Evolutionary conservation across 2,113 vertebrate genomes (phyloP).

Genomic region (Psilopogon haemacephalus): DNA sequence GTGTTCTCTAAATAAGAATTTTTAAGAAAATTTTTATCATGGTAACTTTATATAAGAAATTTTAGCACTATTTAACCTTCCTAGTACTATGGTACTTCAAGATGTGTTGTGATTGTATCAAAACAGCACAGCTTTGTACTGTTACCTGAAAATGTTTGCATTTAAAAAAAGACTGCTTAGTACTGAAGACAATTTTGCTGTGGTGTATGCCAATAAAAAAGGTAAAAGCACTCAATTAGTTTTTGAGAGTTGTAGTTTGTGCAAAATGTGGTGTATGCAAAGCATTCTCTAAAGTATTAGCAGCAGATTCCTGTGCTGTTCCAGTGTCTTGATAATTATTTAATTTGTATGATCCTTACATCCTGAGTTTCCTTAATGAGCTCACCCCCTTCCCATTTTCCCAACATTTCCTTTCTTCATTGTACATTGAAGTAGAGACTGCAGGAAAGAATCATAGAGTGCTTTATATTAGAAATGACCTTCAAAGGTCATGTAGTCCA

Average conservation of each 20-base stretch:
- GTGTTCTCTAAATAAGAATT: background rate
- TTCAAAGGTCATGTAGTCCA: too few species aligned
- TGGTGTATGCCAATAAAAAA: background rate
- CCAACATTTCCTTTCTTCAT: background rate
- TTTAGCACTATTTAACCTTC: background rate
- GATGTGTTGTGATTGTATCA: conserved; percentile 1
- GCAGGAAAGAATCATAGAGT: too few species aligned
- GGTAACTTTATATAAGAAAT: background rate
- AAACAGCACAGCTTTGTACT: background rate
- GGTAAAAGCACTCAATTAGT: background rate
- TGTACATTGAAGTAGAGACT: too few species aligned
- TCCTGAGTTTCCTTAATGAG: background rate
- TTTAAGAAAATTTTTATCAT: background rate
- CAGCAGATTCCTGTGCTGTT: background rate
- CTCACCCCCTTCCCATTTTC: background rate
- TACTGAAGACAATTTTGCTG: background rate
- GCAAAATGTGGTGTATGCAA: background rate
- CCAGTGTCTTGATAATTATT: background rate
- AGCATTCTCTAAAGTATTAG: background rate
- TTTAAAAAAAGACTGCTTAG: background rate
- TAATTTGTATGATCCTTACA: background rate
- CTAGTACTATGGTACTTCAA: background rate
- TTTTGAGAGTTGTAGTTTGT: background rate
- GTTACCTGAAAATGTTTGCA: background rate
- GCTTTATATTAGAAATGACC: too few species aligned